Evolutionary conservation across 2,888 invertebrate species (phyloP), one percentile per base, ranked within the genome.

Genomic region (Apoda limacodes): DNA sequence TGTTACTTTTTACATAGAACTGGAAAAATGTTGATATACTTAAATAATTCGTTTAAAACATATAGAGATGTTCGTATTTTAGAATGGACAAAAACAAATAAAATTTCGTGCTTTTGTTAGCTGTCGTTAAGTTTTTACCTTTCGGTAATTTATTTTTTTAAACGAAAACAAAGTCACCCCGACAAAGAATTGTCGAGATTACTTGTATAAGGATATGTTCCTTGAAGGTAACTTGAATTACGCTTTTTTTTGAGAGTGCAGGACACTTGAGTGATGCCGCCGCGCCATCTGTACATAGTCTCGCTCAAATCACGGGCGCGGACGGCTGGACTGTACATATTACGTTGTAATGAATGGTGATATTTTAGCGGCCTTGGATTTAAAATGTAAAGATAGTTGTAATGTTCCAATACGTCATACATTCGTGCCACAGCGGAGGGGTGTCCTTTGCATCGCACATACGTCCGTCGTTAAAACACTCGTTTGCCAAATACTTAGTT

Each of bases 281-380:
- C n/a, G n/a, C n/a, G n/a, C n/a, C n/a, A n/a, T n/a, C n/a, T n/a
- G n/a, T n/a, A n/a, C n/a, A n/a, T n/a, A n/a, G 17, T 30, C 30
- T 22, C 22, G 45, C 28, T 33, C 30, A n/a, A n/a, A n/a, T n/a
- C n/a, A n/a, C 35, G 23, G 30, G 25, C 41, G 42, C 37, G 40
- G 29, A 47, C 48, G 47, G 53, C 50, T 41, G 47, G 43, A 38
- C 33, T 69, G 68, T 69, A 70, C 45, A 68, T 68, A 76, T 60
- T 67, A 69, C 53, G 53, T 59, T 55, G 60, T 74, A 76, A 72
- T 72, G 69, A 76, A 74, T 67, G 68, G 80, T 80, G 80, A 80
- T 80, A 78, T 71, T 62, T 67, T 78, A 78, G 80, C 80, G 80
- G 80, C 80, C 80, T 80, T 80, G 69, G 70, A 78, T 75, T 72